Conservation (phyloP, 2,888 invertebrate species). For the Xanthostigma xanthostigma region DNA sequence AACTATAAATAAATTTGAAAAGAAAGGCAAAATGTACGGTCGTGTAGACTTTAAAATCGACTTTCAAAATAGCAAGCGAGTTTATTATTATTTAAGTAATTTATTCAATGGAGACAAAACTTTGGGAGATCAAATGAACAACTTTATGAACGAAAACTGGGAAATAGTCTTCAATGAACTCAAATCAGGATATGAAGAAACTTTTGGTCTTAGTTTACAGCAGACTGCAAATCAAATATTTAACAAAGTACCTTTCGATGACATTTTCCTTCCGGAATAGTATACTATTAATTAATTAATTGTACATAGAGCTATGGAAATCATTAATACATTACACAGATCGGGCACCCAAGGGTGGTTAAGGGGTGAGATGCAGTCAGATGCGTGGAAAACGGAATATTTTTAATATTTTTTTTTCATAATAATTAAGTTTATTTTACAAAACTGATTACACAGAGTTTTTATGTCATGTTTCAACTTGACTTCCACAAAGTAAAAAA, state of each 20-base stretch:
- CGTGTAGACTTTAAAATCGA: slow-evolving; percentile 42
- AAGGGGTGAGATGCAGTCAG: no score
- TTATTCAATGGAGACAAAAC: slow-evolving; percentile 45
- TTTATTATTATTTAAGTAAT: slow-evolving; percentile 43
- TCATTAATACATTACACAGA: no score
- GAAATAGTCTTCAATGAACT: slow-evolving; percentile 49
- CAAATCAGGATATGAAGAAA: slow-evolving; percentile 45
- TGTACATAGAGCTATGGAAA: no score
- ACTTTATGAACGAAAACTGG: slow-evolving; percentile 49
- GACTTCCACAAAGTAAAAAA: no score
- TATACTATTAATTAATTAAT: not conserved
- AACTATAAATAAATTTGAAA: slow-evolving; percentile 31
- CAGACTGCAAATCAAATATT: slow-evolving; percentile 47
- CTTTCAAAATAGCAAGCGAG: slow-evolving; percentile 35
- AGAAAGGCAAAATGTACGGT: slow-evolving; percentile 42
- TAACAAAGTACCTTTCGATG: slow-evolving; percentile 44
- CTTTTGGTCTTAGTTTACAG: slow-evolving; percentile 42
- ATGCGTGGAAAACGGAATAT: no score
- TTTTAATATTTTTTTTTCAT: no score
- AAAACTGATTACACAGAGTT: no score
- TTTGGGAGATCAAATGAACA: slow-evolving; percentile 48
- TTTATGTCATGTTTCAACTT: no score
- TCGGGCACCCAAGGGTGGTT: no score
- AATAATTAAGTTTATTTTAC: no score
- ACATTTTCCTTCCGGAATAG: slow-evolving; percentile 35